Percentiles rank a stretch among this genome's conserved stretches.
Conservation (phyloP, 2,797 vertebrate genomes). For the Staurois parvus region DNA sequence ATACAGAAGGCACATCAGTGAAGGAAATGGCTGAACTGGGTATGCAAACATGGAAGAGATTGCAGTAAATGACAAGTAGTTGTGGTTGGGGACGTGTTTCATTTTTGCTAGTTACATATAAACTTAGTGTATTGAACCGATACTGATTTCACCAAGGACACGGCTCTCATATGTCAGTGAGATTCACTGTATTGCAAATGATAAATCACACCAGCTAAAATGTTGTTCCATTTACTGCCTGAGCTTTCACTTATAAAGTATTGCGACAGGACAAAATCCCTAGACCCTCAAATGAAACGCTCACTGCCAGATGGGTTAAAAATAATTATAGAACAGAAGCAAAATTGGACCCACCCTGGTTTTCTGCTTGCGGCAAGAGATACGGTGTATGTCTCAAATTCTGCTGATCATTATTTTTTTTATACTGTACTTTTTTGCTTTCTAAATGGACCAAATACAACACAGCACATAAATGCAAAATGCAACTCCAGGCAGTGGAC, state of each 20-base stretch:
- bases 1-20: too few relatives aligned
- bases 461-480: too few relatives aligned
- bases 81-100: too few relatives aligned
- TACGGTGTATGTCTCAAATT: not conserved
- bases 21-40: too few relatives aligned
- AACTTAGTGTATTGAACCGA: not conserved
- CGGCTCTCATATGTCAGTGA: not conserved
- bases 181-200: slow-evolving; percentile 19
- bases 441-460: too few relatives aligned
- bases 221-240: slow-evolving; percentile 9
- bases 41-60: too few relatives aligned
- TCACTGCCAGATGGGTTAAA: not conserved
- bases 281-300: not conserved
- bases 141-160: not conserved
- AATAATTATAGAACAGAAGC: not conserved
- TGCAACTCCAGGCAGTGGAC: too few relatives aligned
- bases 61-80: too few relatives aligned
- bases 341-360: not conserved
- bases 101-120: not conserved
- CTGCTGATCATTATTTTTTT: too few relatives aligned
- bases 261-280: slow-evolving; percentile 17
- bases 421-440: too few relatives aligned
- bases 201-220: slow-evolving; percentile 5
- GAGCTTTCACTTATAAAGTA: slow-evolving; percentile 4
- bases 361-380: not conserved